Evolutionary conservation across 1,140 invertebrate genomes (phyloP), one percentile per base, ranked within the genome.

Genomic region (Nilaparvata lugens): DNA sequence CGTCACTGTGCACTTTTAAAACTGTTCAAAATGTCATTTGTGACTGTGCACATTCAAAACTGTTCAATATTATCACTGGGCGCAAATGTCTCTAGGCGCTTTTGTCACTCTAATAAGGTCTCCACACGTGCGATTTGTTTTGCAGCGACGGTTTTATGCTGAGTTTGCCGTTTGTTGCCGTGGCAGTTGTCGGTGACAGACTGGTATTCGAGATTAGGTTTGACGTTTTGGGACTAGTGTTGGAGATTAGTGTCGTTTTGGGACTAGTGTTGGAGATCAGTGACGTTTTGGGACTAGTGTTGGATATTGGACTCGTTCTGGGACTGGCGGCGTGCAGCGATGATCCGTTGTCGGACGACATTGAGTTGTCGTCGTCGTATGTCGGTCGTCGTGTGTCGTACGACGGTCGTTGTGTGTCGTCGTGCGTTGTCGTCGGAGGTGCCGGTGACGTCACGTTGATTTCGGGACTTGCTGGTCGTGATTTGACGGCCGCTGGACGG

Each of bases 371-470:
- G 61, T 76, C 25, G 68, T 75, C 76, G 56, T 76, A 78, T 55
- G 79, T 71, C 62, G 78, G 80, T 53, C 78, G 79, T 2, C 78
- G 77, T 2, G 79, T 78, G 5, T 79, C 80, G n/a, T n/a, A n/a
- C 71, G 61, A 76, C 25, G 68, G 68, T 78, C 71, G 61, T 76
- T 24, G 68, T 35, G 31, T 9, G 31, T 11, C 4, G 31, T 11
- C 7, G 31, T n/a, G n/a, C n/a, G n/a, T n/a, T n/a, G n/a, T 62
- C 79, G 64, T 40, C 77, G n/a, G 73, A 73, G 43, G 74, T 72
- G 13, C 21, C 38, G 65, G 18, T 6, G 66, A 60, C n/a, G 68
- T 63, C 4, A 53, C 18, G 72, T 76, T 19, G 72, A 73, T 53
- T 77, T 75, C 65, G 74, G 73, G 35, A 75, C 74, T 9, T 75